Evolutionary conservation across 2,888 invertebrate species (phyloP).

Genomic region (Ormyrus thymus): DNA sequence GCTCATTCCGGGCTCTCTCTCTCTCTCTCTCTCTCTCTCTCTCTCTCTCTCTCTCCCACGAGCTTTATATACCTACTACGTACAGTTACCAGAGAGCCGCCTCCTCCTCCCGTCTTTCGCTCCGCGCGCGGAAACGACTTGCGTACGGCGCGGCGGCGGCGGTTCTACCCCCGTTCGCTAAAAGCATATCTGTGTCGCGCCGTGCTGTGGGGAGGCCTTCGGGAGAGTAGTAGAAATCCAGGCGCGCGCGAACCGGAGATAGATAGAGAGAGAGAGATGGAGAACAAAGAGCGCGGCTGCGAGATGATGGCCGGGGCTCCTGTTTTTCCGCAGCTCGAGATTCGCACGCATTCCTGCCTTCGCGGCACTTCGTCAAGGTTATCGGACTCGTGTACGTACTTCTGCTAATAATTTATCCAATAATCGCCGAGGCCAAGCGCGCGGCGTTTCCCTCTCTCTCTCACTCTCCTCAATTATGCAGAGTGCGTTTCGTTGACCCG

Average conservation of each 20-base stretch:
- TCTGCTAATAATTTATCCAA: no score
- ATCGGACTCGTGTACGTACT: not conserved
- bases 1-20: conserved; percentile 42
- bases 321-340: conserved; percentile 36
- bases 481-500: no score
- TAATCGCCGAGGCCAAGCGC: no score
- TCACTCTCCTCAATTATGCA: no score
- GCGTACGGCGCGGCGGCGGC: conserved; percentile 37
- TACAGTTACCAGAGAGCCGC: no score
- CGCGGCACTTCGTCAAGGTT: conserved; percentile 17
- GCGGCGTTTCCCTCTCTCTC: no score
- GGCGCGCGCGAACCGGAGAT: conserved; percentile 34
- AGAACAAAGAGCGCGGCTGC: conserved; percentile 33
- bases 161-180: conserved; percentile 69
- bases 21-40: conserved; percentile 34
- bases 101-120: no score
- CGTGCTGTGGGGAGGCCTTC: conserved; percentile 57
- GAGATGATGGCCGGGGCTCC: conserved; percentile 1
- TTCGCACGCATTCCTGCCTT: conserved; percentile 25
- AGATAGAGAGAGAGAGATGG: conserved; percentile 32
- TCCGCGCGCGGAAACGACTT: conserved; percentile 67
- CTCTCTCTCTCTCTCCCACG: conserved; percentile 8
- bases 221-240: conserved; percentile 4
- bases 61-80: not conserved
- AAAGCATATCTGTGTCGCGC: conserved; percentile 75